Evolutionary conservation across 2,113 vertebrate genomes (phyloP).

Genomic region (Asarcornis scutulata): DNA sequence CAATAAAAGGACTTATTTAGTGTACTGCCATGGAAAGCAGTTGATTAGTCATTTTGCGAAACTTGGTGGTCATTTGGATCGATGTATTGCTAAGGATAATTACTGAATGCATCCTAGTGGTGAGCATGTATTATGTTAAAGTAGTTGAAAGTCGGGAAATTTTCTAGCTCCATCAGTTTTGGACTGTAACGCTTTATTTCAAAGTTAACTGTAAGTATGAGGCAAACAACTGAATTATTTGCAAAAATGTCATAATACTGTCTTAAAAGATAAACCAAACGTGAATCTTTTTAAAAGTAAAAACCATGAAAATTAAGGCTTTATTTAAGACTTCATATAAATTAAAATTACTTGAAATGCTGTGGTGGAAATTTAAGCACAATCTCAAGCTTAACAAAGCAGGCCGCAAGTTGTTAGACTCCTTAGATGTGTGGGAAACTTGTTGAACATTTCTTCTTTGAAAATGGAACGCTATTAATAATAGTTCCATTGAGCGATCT

Average conservation of each 20-base stretch:
- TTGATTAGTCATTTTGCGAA: neutral
- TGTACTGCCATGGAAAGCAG: conserved; percentile 9
- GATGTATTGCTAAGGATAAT: neutral
- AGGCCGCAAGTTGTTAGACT: conserved; percentile 65
- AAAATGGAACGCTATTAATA: conserved; percentile 90
- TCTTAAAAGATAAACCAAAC: neutral
- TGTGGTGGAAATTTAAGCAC: conserved; percentile 20
- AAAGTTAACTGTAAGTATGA: conserved; percentile 29
- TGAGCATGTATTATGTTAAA: neutral
- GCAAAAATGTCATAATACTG: neutral
- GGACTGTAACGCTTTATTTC: conserved; percentile 11
- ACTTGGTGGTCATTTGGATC: neutral
- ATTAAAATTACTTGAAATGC: conserved; percentile 7
- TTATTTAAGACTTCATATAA: neutral
- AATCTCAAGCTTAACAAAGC: conserved; percentile 56
- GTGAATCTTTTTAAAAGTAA: neutral
- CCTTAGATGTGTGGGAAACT: conserved; percentile 77
- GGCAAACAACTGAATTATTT: conserved; percentile 1
- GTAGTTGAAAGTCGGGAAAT: neutral
- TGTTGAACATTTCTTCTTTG: conserved; percentile 83
- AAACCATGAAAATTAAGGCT: conserved; percentile 14
- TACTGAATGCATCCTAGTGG: neutral
- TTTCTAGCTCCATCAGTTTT: neutral
- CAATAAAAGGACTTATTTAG: neutral
- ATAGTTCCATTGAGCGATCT: conserved; percentile 99